Percentiles rank a stretch among this genome's conserved stretches.
Evolutionary conservation across 2,797 vertebrate genomes (phyloP).

Genomic region (Lophotriccus pileatus): DNA sequence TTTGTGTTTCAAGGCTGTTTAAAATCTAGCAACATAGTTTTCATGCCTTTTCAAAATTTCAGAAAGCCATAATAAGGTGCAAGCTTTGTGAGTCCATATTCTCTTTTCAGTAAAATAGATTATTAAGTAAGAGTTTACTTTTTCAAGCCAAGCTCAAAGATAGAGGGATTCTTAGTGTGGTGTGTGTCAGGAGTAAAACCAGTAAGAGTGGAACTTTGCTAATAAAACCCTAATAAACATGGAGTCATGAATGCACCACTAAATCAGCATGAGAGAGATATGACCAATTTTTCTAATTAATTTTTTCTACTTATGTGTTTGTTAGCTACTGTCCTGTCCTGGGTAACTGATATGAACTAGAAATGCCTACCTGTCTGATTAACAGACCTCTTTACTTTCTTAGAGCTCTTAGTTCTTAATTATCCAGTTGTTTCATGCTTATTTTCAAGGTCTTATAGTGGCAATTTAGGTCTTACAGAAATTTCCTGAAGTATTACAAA

Average conservation of each 20-base stretch:
- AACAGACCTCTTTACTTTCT: not conserved
- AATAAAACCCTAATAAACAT: not conserved
- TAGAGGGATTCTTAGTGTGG: not conserved
- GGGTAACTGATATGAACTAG: not conserved
- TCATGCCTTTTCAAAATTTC: not conserved
- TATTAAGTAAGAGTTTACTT: not conserved
- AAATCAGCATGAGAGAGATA: not conserved
- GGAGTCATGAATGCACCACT: not conserved
- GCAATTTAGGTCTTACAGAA: not conserved
- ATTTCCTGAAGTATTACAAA: not conserved
- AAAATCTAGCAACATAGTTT: not conserved
- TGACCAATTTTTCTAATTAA: accelerated
- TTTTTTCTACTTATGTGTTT: not conserved
- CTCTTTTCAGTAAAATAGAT: not conserved
- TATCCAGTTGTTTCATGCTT: not conserved
- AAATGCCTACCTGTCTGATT: not conserved
- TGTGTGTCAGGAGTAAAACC: not conserved
- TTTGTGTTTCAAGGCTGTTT: not conserved
- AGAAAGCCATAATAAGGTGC: not conserved
- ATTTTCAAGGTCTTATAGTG: not conserved
- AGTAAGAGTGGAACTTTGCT: not conserved
- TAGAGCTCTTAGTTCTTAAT: not conserved
- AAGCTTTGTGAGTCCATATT: not conserved
- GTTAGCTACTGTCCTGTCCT: not conserved
- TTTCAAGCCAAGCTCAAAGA: not conserved